Evolutionary conservation across 2,888 invertebrate genomes (phyloP), one percentile per base, ranked within the genome.

Genomic region (Catocala fraxini): DNA sequence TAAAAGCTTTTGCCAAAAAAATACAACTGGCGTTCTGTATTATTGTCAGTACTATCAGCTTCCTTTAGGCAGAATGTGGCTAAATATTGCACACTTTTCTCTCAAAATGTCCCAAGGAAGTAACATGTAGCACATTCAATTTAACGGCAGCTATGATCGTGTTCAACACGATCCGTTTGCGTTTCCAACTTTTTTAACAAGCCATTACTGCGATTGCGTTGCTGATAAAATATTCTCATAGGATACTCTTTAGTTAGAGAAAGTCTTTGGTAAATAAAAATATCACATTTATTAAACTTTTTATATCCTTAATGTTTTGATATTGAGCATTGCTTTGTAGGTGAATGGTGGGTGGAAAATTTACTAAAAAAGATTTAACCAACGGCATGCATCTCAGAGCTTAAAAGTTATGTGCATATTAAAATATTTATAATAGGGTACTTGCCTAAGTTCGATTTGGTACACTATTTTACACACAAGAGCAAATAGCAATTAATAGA

Each of bases 101-200:
- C 15, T 45, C 41, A 35, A 45, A 61, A 59, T 7, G 51, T 61
- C 35, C 11, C 51, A 63, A 6, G 51, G 13, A 59, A 61, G 56
- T 62, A 59, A 43, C 39, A 56, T 48, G 55, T 63, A 57, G 13
- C 56, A 39, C 51, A 56, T 59, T 55, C 45, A 13, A 52, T 62
- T 61, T 61, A 58, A 65, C 52, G 74, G 64, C 53, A 59, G 53
- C 46, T 51, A 39, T 45, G 54, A 56, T 41, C 56, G 45, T 57
- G 51, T 67, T 15, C 54, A 56, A 56, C 63, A 59, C 56, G 56
- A 63, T 46, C 60, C 54, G 64, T 65, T 73, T 60, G 59, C 39
- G 47, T 63, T 70, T 13, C 48, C 59, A 73, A 73, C 71, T 64
- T 75, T 63, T 64, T 65, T 70, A 75, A 74, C 73, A 61, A 72